Base-by-base conservation (phyloP, 2,113 vertebrate species). In the Craseonycteris thonglongyai region DNA sequence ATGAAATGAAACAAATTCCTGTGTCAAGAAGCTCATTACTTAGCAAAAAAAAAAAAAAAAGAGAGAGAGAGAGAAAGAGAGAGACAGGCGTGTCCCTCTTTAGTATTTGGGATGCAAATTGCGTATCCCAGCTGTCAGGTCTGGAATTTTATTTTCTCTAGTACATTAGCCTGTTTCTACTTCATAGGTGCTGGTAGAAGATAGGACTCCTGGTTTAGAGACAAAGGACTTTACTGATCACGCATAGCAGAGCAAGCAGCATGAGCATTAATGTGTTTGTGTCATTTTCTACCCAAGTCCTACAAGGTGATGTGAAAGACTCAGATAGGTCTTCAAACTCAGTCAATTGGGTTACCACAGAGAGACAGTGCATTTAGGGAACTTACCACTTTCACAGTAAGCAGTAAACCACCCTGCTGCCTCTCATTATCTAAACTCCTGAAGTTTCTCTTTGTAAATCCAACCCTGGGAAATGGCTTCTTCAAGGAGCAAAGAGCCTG, bases 121-220 rank as follows among this genome's bases (percentile, higher is more conserved):
- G 56, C 75, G 42, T 83, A 12, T n/a, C 15, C 56, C 45, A 54
- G 4, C 19, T 83, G 15, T 79, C 82, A 74, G 33, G 18, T 61
- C 42, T 83, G 42, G 18, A 94, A 83, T 94, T 93, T 92, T 51
- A 94, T 92, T 90, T 76, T 58, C 51, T 59, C 81, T 63, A 90
- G 69, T 87, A 92, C 61, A 22, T 86, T 86, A 54, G 16, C 63
- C 54, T 86, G 63, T 40, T 92, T 94, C 14, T 93, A 30, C 14
- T 83, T 83, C 40, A 79, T 24, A 59, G 56, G 56, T 82, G 42
- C 49, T 68, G 38, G 69, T 49, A 91, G 86, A 90, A 88, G 69
- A 81, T 56, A 87, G 68, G 56, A 11, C 86, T n/a, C n/a, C 69
- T 58, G 74, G 63, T 68, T 83, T 90, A 28, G 74, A 58, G 45